Percentiles rank a stretch among this genome's conserved stretches.
Conservation (phyloP, 2,888 invertebrate genomes). For the Ryuthela nishihirai region DNA sequence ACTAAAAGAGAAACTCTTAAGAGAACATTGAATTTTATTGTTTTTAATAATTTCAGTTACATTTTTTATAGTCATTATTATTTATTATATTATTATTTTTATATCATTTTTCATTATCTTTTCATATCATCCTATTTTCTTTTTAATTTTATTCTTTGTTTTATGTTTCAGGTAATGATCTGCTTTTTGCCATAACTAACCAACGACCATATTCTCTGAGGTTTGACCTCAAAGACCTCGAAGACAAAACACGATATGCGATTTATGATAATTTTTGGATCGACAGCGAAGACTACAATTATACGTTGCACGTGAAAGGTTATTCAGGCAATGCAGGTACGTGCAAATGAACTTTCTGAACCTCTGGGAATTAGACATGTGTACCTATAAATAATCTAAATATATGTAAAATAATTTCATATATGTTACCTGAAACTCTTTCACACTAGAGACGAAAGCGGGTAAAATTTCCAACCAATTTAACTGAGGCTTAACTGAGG, state of each 20-base stretch:
- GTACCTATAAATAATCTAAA: background rate
- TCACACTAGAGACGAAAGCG: no score
- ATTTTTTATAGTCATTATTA: no score
- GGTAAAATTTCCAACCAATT: no score
- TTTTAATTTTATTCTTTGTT: background rate
- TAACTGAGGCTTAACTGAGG: no score
- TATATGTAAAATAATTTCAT: background rate
- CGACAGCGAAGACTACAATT: slow-evolving; percentile 62
- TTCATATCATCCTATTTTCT: background rate
- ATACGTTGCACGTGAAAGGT: slow-evolving; percentile 61
- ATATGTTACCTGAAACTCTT: no score
- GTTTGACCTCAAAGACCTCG: slow-evolving; percentile 86
- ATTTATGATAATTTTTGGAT: slow-evolving; percentile 63
- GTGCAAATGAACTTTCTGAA: background rate
- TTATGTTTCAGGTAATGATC: slow-evolving; percentile 64
- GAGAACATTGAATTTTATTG: no score
- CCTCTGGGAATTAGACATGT: background rate
- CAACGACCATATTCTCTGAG: slow-evolving; percentile 83
- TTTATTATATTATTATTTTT: no score
- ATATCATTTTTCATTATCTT: no score
- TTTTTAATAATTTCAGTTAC: no score
- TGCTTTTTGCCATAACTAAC: slow-evolving; percentile 88
- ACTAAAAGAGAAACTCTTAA: no score
- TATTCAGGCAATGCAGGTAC: slow-evolving; percentile 61
- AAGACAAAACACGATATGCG: slow-evolving; percentile 64